Percentiles rank a stretch among this genome's conserved stretches.
phyloP scores from a whole-genome alignment of 2,797 vertebrate species.

The Epinephelus awoara region DNA sequence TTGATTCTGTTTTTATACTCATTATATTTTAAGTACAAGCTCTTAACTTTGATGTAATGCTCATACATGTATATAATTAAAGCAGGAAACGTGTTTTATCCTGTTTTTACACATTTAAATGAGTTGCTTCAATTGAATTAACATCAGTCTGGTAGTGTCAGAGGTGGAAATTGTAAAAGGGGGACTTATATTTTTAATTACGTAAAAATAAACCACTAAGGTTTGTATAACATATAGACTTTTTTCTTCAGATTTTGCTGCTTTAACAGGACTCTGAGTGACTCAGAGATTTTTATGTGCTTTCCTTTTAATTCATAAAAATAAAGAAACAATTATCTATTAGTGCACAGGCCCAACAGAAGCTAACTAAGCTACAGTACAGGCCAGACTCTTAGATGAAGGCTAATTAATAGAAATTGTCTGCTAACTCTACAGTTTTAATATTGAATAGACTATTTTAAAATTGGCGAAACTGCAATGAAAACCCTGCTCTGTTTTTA shows the following conservation, averaged over 20 bases:
- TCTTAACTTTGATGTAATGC: neutral
- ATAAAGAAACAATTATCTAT: neutral
- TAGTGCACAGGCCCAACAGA: neutral
- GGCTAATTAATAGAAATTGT: conserved; percentile 20
- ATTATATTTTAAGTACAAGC: conserved; percentile 1
- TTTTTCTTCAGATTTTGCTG: neutral
- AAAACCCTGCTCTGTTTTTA: neutral
- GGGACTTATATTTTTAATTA: neutral
- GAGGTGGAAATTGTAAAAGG: neutral
- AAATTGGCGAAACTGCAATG: neutral
- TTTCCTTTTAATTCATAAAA: too few relatives aligned
- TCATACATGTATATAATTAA: neutral
- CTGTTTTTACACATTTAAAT: neutral
- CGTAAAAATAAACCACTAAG: neutral
- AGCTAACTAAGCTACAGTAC: neutral
- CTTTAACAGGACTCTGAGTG: neutral
- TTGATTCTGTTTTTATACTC: neutral
- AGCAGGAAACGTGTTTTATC: neutral
- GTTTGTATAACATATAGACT: neutral
- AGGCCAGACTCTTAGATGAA: conserved; percentile 8
- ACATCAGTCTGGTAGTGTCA: neutral
- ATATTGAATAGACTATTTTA: neutral
- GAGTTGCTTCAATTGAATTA: neutral
- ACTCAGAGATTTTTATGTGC: neutral
- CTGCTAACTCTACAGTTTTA: neutral